Evolutionary conservation across 2,113 vertebrate species (phyloP).

Genomic region (Notechis scutatus): DNA sequence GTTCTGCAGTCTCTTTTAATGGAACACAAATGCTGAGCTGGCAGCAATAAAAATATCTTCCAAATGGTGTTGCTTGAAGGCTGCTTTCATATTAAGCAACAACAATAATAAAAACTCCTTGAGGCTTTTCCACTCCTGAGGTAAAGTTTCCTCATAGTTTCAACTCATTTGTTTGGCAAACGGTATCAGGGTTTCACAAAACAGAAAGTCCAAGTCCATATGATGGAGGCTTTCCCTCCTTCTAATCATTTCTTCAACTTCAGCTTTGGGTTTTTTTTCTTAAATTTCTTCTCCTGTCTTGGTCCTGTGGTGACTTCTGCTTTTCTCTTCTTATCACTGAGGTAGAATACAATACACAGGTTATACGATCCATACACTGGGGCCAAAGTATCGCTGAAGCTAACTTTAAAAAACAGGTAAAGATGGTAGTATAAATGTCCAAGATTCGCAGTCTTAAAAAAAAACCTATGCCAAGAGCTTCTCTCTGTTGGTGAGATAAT

Average conservation of each 20-base stretch:
- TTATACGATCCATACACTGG: neutral
- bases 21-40: constrained; percentile 15
- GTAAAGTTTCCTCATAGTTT: constrained; percentile 6
- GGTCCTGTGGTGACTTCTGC: constrained; percentile 60
- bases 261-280: constrained; percentile 75
- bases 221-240: neutral
- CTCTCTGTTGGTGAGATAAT: neutral
- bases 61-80: neutral
- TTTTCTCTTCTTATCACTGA: constrained; percentile 92
- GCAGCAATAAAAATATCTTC: constrained; percentile 9
- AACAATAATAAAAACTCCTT: neutral
- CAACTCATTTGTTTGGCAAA: constrained; percentile 31
- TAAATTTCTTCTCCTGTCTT: constrained; percentile 79
- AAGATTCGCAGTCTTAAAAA: neutral
- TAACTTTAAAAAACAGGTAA: neutral
- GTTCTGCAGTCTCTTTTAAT: neutral
- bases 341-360: constrained; percentile 21
- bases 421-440: neutral
- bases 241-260: constrained; percentile 68
- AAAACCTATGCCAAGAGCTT: neutral
- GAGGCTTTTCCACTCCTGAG: constrained; percentile 4
- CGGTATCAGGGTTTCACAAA: neutral
- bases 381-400: neutral
- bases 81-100: constrained; percentile 13
- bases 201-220: constrained; percentile 21